A percentile compares a stretch with the other conserved stretches of the same genome.
Evolutionary conservation across 2,888 invertebrate species (phyloP).

Genomic region (Epistrophella euchroma): DNA sequence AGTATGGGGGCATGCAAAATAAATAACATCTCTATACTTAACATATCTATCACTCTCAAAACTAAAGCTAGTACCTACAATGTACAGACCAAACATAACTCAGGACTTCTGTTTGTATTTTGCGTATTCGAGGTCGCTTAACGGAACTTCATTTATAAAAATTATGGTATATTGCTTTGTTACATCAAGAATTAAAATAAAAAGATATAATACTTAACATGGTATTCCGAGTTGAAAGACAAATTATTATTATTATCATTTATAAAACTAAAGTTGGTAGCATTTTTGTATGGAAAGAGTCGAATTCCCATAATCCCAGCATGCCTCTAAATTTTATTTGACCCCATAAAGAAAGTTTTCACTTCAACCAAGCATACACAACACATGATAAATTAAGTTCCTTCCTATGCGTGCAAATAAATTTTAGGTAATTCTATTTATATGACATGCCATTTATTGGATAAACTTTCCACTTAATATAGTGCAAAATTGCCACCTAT

Average conservation of each 20-base stretch:
- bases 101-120: not conserved
- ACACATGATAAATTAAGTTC: too few species aligned
- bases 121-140: not conserved
- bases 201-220: not conserved
- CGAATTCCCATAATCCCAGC: too few species aligned
- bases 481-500: too few species aligned
- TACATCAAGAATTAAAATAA: not conserved
- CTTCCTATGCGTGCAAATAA: too few species aligned
- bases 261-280: too few species aligned
- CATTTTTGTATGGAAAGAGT: too few species aligned
- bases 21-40: not conserved
- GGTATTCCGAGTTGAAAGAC: not conserved
- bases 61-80: constrained; percentile 22
- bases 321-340: constrained; percentile 4
- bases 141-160: not conserved
- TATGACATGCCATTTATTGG: too few species aligned
- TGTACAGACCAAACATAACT: not conserved
- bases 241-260: not conserved
- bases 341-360: constrained; percentile 38
- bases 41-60: constrained; percentile 42
- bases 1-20: not conserved
- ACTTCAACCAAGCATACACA: not conserved
- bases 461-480: too few species aligned
- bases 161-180: not conserved
- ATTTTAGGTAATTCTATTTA: too few species aligned